phyloP scores from a whole-genome alignment of 2,797 vertebrate species.

The Valencia hispanica region DNA sequence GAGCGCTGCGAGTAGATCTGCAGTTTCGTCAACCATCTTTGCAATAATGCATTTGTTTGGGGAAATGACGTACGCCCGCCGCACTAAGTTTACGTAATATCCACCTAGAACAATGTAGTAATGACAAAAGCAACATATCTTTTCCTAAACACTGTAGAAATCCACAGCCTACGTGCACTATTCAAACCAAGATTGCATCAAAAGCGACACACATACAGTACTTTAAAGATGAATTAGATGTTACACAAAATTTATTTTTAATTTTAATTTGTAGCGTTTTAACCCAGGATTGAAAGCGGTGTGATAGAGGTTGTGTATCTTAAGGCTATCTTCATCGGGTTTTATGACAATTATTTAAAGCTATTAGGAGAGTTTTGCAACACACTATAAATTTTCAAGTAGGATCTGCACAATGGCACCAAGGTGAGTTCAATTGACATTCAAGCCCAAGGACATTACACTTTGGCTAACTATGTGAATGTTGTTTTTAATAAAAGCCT shows the following conservation, averaged over 20 bases:
- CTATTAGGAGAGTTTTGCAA: conserved; percentile 21
- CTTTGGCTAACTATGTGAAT: conserved; percentile 46
- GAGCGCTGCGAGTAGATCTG: too few species aligned
- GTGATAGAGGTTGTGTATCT: neutral
- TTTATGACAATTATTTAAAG: conserved; percentile 38
- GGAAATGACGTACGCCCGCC: too few species aligned
- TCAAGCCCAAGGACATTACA: conserved; percentile 44
- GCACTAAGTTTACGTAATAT: too few species aligned
- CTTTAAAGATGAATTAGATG: neutral
- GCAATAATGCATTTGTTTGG: too few species aligned
- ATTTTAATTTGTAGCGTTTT: too few species aligned
- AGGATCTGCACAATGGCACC: conserved; percentile 44
- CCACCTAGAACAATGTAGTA: too few species aligned
- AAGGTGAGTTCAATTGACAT: conserved; percentile 52
- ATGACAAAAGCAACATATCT: neutral
- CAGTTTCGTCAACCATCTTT: too few species aligned
- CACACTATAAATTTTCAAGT: conserved; percentile 40
- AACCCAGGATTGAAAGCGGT: neutral
- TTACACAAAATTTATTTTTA: neutral
- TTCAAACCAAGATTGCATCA: neutral
- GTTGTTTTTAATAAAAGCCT: conserved; percentile 57
- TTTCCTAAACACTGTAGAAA: neutral
- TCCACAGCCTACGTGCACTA: neutral
- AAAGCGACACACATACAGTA: neutral
- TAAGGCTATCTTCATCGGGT: conserved; percentile 26